Evolutionary conservation across 2,888 invertebrate genomes (phyloP).

Genomic region (Deroplatys truncata): DNA sequence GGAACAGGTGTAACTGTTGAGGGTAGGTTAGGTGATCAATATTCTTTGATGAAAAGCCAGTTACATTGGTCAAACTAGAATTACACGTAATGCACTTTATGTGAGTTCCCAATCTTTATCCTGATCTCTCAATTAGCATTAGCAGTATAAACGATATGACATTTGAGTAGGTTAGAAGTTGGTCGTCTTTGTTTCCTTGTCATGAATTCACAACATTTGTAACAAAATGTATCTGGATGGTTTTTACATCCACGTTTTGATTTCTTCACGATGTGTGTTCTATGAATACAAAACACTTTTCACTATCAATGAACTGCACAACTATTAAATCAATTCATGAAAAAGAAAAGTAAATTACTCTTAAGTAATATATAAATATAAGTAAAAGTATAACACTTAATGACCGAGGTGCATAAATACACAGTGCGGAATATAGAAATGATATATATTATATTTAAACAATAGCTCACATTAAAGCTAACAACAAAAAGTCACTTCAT

Average conservation of each 20-base stretch:
- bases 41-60: background rate
- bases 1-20: too few species aligned
- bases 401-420: background rate
- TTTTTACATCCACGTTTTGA: too few species aligned
- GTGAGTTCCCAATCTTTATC: background rate
- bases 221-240: too few species aligned
- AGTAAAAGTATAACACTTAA: background rate
- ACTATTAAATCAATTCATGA: background rate
- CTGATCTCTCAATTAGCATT: background rate
- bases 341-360: background rate
- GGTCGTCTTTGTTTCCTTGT: too few species aligned
- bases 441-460: background rate
- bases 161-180: too few species aligned
- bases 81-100: background rate
- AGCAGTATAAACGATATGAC: background rate
- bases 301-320: background rate
- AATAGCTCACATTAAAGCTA: background rate
- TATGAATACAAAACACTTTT: too few species aligned
- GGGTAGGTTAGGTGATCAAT: too few species aligned
- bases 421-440: background rate
- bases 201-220: too few species aligned
- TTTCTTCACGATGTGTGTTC: too few species aligned
- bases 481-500: background rate
- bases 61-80: background rate
- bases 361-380: background rate